Base-by-base conservation (phyloP, 2,888 invertebrate genomes). In the Aphodius granarius region DNA sequence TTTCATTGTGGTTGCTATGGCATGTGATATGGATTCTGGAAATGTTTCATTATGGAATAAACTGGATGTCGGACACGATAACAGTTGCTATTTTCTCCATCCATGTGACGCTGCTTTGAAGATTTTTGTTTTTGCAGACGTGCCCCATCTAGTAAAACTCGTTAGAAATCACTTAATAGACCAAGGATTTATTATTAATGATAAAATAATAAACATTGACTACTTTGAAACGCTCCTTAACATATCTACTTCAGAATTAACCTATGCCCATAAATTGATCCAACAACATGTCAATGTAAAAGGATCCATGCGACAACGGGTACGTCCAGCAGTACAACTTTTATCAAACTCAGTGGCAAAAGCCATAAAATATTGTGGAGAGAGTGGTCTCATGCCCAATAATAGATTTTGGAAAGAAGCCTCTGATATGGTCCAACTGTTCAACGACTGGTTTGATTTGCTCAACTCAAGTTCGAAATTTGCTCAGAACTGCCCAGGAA, bases 361-460 rank as follows among this genome's bases (percentile, higher is more conserved):
- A 66, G 68, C 63, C 18, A 63, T 75, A 19, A 20, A 73, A 43
- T 79, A 75, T 64, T 78, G 72, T 75, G 80, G 78, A 17, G 15
- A 75, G 70, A 74, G 73, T 13, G 76, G 73, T 19, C 62, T 78
- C 15, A 78, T 78, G 68, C 72, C 78, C 19, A 68, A 68, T 13
- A 68, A 68, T 68, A 21, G 68, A n/a, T 68, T 22, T 66, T 74
- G 72, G 63, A 6, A 23, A 74, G n/a, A 63, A 76, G 17, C 71
- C 79, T 9, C 22, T 77, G n/a, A 75, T 76, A 77, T 72, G 21
- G 73, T 70, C 18, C 75, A 65, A 66, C 62, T 75, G 66, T 64
- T 78, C n/a, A 81, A 81, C 73, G 76, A 80, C 62, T 81, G 80
- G 81, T 81, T 82, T 76, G 81, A 81, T 76, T 13, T 82, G 22